phyloP scores from a whole-genome alignment of 2,113 vertebrate species.

The Corythaeola cristata region DNA sequence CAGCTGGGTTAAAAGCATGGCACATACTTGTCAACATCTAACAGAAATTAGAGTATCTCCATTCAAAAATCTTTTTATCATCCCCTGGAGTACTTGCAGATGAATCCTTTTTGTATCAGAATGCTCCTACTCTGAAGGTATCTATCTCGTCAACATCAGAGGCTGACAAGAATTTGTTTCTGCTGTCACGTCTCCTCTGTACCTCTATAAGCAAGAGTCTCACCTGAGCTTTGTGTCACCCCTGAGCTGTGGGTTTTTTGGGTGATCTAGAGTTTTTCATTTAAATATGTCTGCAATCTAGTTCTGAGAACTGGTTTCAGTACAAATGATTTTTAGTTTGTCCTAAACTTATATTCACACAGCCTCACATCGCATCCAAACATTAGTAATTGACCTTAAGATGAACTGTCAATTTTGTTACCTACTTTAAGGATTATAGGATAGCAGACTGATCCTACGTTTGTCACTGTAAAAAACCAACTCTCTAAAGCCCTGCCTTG shows the following conservation, averaged over 20 bases:
- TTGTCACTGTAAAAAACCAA: neutral
- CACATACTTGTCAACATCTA: neutral
- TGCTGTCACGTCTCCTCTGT: neutral
- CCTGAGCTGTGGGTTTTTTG: neutral
- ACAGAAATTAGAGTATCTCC: neutral
- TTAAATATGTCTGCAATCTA: neutral
- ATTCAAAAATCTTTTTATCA: neutral
- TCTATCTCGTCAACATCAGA: neutral
- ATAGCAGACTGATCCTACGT: neutral
- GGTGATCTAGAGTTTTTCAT: neutral
- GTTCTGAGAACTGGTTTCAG: neutral
- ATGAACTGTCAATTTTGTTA: neutral
- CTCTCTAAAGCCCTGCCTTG: neutral
- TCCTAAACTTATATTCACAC: neutral
- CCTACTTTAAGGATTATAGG: neutral
- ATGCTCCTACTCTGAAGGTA: neutral
- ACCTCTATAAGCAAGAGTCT: neutral
- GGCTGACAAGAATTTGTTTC: neutral
- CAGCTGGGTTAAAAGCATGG: no score
- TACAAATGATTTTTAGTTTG: neutral
- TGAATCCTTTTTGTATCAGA: neutral
- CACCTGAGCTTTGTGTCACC: neutral
- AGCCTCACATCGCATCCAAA: neutral
- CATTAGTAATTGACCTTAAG: neutral
- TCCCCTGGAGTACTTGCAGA: neutral